Evolutionary conservation across 2,888 invertebrate genomes (phyloP).

Genomic region (Incurvaria masculella): DNA sequence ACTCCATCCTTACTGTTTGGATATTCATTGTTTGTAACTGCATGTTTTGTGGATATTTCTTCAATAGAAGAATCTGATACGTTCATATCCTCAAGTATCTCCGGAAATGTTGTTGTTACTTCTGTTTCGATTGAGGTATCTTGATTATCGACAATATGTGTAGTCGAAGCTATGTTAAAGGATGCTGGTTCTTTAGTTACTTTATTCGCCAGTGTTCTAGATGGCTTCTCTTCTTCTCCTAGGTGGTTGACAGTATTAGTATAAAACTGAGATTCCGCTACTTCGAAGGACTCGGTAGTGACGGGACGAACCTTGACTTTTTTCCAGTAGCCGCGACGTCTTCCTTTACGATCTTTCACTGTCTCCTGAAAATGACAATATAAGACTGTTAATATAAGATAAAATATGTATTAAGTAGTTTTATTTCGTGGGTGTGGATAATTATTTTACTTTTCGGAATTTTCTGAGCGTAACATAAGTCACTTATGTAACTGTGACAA

Average conservation of each 20-base stretch:
- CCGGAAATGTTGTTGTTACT: too few relatives aligned
- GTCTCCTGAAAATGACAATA: slow-evolving; percentile 19
- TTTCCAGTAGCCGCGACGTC: slow-evolving; percentile 72
- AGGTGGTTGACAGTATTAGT: slow-evolving; percentile 57
- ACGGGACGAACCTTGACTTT: slow-evolving; percentile 62
- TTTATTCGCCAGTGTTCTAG: slow-evolving; percentile 28
- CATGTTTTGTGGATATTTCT: too few relatives aligned
- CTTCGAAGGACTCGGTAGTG: slow-evolving; percentile 64
- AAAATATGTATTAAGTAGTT: slow-evolving; percentile 1
- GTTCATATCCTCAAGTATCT: too few relatives aligned
- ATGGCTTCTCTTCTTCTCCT: slow-evolving; percentile 26
- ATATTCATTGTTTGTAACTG: too few relatives aligned
- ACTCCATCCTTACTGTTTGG: too few relatives aligned
- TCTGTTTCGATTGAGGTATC: too few relatives aligned
- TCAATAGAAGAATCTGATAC: too few relatives aligned
- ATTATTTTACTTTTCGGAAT: too few relatives aligned
- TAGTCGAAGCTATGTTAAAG: too few relatives aligned
- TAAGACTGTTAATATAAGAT: background rate
- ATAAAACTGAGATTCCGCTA: slow-evolving; percentile 73
- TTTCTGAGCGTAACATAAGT: too few relatives aligned
- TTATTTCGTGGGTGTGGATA: background rate
- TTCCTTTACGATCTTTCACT: slow-evolving; percentile 24
- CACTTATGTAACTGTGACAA: too few relatives aligned
- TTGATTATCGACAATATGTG: too few relatives aligned
- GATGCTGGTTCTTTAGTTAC: slow-evolving; percentile 17